phyloP scores from a whole-genome alignment of 2,113 vertebrate species.

The Rousettus leschenaultii region DNA sequence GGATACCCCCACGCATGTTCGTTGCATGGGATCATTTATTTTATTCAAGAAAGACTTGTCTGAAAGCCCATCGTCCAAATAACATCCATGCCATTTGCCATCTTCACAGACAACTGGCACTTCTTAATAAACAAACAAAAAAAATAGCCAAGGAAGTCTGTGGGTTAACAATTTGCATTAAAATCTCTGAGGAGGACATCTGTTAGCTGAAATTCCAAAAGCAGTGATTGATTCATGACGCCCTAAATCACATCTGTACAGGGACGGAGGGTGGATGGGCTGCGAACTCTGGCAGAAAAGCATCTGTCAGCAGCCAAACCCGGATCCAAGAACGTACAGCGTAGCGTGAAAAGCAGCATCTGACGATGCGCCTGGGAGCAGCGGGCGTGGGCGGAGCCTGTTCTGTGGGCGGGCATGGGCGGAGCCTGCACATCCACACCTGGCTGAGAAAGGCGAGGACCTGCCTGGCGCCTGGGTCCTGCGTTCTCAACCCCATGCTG shows the following conservation, averaged over 20 bases:
- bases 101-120: slow-evolving; percentile 61
- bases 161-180: slow-evolving; percentile 60
- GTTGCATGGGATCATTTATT: slow-evolving; percentile 49
- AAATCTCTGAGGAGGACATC: slow-evolving; percentile 75
- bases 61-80: slow-evolving; percentile 57
- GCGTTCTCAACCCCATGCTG: fast-evolving
- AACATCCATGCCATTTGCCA: slow-evolving; percentile 53
- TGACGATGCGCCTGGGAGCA: not conserved
- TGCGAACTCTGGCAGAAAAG: slow-evolving; percentile 35
- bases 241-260: slow-evolving; percentile 72
- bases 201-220: slow-evolving; percentile 71
- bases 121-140: slow-evolving; percentile 1
- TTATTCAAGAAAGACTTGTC: slow-evolving; percentile 33
- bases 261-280: not conserved
- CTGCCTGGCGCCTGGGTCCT: too few relatives aligned
- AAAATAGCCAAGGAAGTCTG: not conserved
- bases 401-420: too few relatives aligned
- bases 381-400: too few relatives aligned
- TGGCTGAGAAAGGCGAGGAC: fast-evolving
- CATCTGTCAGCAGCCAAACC: slow-evolving; percentile 62
- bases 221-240: slow-evolving; percentile 68
- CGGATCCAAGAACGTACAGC: fast-evolving
- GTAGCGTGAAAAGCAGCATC: not conserved
- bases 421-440: fast-evolving
- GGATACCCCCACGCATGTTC: not conserved